Base-by-base conservation (phyloP, 1,140 invertebrate genomes). In the Meloidogyne exigua region DNA sequence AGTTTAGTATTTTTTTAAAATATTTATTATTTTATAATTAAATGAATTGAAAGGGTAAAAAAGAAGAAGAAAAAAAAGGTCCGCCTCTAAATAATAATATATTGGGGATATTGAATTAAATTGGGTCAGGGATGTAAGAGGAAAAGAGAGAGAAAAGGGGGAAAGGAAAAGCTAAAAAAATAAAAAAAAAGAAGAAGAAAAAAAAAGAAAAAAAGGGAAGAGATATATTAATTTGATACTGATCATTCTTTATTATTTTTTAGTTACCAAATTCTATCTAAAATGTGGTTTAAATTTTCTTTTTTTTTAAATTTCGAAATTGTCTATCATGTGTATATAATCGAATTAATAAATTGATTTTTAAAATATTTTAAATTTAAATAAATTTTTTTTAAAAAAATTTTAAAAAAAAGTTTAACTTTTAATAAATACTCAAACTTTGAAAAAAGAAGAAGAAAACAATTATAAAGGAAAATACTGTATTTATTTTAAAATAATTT, bases 91-190 rank as follows among this genome's bases (percentile, higher is more conserved):
- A 32, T 32, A 32, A 3, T 3, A 32, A 32, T 32, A 32, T 32
- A 32, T n/a, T n/a, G n/a, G n/a, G n/a, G n/a, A 13, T 26, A 25
- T 32, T n/a, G 25, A 36, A 64, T 32, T 32, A 32, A 73, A 73
- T 64, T 72, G 25, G 72, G 72, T 73, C 72, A 73, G 72, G 57
- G 57, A 57, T 73, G 57, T 21, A 23, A 1, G n/a, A n/a, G 3
- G 1, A 68, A 39, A 21, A 21, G 28, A 49, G 68, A 49, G 15
- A 23, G 23, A 25, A 18, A 7, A 39, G 26, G 12, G 5, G 15
- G 2, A 39, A 21, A 18, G 21, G 12, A n/a, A 68, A 28, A 39
- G 23, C 4, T 18, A 68, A 12, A 49, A 69, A 25, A 5, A 25
- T 39, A 12, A 57, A 70, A n/a, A 57, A n/a, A 18, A n/a, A 57